Conservation (phyloP, 2,113 vertebrate species). For the Callospermophilus lateralis region DNA sequence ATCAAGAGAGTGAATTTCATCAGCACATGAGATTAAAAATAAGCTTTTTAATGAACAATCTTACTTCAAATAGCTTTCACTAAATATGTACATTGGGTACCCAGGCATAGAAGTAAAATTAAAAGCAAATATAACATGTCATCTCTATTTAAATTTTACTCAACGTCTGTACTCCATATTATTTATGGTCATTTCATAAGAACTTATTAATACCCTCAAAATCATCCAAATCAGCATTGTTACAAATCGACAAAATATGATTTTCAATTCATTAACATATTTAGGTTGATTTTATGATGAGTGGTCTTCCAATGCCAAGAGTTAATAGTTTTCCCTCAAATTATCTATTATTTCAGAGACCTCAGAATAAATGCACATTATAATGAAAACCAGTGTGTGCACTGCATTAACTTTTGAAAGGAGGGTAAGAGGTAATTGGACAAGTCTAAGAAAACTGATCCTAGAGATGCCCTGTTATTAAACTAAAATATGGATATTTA, state of each 20-base stretch:
- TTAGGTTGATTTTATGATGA: not conserved
- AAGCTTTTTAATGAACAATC: not conserved
- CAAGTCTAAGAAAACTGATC: not conserved
- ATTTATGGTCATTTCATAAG: not conserved
- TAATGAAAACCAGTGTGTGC: not conserved
- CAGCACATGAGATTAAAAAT: not conserved
- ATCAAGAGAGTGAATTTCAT: not conserved
- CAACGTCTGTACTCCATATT: not conserved
- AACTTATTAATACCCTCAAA: not conserved
- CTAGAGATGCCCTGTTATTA: not conserved
- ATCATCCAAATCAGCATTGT: not conserved
- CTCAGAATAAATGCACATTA: not conserved
- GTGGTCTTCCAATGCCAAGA: not conserved
- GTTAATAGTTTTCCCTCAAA: not conserved
- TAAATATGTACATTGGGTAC: not conserved
- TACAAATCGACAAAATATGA: not conserved
- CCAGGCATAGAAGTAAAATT: not conserved
- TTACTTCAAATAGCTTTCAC: not conserved
- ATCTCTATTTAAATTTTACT: not conserved
- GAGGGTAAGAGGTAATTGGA: not conserved
- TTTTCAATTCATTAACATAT: not conserved
- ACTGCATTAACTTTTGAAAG: not conserved
- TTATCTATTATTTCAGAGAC: not conserved
- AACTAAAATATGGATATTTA: constrained; percentile 1
- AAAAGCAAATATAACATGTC: not conserved